Evolutionary conservation across 2,888 invertebrate genomes (phyloP).

Genomic region (Eurois occulta): DNA sequence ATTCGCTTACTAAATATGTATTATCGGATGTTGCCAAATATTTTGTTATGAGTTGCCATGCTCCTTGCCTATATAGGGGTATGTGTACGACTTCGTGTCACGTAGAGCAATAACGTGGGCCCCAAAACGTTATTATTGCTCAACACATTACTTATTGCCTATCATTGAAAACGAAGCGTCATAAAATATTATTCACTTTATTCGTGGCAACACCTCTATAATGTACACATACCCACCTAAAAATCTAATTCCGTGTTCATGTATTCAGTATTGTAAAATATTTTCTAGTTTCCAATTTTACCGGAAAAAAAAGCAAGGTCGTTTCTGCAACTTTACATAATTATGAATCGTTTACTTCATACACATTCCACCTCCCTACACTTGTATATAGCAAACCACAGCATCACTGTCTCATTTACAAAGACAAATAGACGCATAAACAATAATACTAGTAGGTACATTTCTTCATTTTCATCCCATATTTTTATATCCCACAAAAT

Average conservation of each 20-base stretch:
- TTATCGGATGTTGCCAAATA: conserved; percentile 57
- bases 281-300: not conserved
- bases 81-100: conserved; percentile 40
- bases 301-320: not conserved
- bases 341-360: not conserved
- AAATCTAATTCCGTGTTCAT: not conserved
- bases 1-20: conserved; percentile 37
- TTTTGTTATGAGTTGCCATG: conserved; percentile 45
- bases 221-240: not conserved
- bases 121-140: conserved; percentile 43
- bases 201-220: not conserved
- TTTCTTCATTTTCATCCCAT: conserved; percentile 26
- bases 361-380: not conserved
- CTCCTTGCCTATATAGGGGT: conserved; percentile 18
- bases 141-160: conserved; percentile 29
- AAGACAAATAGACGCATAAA: conserved; percentile 26
- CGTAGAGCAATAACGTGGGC: conserved; percentile 30
- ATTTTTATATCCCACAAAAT: conserved; percentile 32
- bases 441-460: not conserved
- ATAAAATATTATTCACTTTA: conserved; percentile 13
- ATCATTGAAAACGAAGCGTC: conserved; percentile 25
- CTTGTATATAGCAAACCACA: not conserved
- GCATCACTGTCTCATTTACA: conserved; percentile 10
- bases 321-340: not conserved
- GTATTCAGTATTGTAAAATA: not conserved